These are phyloP conservation scores for Parnassius orleans DNA, from an alignment of 2,888 invertebrate genomes.

Conservation along the genomic window DNA sequence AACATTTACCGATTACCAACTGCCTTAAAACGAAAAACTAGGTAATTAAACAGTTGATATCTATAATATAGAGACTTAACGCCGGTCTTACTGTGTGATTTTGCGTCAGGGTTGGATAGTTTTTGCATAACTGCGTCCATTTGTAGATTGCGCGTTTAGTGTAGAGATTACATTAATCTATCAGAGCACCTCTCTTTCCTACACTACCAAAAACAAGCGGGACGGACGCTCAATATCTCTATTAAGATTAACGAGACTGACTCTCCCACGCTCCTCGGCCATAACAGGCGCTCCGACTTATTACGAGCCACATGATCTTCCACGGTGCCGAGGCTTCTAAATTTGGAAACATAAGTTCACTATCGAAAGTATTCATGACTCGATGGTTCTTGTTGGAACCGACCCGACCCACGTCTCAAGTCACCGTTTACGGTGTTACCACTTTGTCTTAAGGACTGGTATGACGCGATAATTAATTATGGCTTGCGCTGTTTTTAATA, in stretches of 20 bases:
- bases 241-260: conserved; percentile 22
- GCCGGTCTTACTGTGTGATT: no score
- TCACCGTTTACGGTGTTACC: conserved; percentile 10
- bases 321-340: conserved; percentile 20
- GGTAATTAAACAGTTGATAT: no score
- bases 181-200: not conserved
- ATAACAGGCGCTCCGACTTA: conserved; percentile 25
- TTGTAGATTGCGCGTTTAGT: conserved; percentile 8
- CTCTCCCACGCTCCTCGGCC: conserved; percentile 26
- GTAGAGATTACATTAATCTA: conserved; percentile 8
- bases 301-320: conserved; percentile 15
- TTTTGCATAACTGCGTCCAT: no score
- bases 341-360: conserved; percentile 27
- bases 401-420: conserved; percentile 14
- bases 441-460: not conserved
- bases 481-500: not conserved
- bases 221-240: conserved; percentile 14
- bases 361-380: conserved; percentile 14
- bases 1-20: no score
- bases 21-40: no score
- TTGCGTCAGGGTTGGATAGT: no score
- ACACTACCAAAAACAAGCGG: not conserved
- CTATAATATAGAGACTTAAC: no score
- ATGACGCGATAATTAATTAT: conserved; percentile 1
- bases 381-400: not conserved